Conservation (phyloP, 2,888 invertebrate genomes). For the Caenorhabditis becei region DNA sequence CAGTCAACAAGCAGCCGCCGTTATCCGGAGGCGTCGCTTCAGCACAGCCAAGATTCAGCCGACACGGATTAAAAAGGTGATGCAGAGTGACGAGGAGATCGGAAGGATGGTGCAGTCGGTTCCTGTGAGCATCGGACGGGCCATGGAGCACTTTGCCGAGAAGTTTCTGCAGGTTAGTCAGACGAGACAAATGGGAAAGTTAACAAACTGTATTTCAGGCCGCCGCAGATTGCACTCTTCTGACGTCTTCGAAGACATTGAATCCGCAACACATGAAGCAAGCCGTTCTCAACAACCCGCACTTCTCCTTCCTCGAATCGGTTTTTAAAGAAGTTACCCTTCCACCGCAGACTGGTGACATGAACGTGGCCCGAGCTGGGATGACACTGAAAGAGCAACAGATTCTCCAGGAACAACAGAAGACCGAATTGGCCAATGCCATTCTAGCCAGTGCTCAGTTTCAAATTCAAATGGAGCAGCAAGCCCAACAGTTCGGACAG, state of each 20-base stretch:
- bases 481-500: slow-evolving; percentile 4
- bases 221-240: slow-evolving; percentile 62
- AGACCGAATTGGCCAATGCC: slow-evolving; percentile 33
- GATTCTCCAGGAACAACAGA: slow-evolving; percentile 50
- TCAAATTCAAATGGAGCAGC: slow-evolving; percentile 37
- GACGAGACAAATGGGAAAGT: too few relatives aligned
- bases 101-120: slow-evolving; percentile 99
- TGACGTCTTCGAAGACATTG: slow-evolving; percentile 72
- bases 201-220: slow-evolving; percentile 43
- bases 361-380: slow-evolving; percentile 16
- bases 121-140: slow-evolving; percentile 90
- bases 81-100: slow-evolving; percentile 99
- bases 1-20: slow-evolving; percentile 34
- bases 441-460: slow-evolving; percentile 47
- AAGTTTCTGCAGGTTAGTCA: slow-evolving; percentile 73
- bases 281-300: slow-evolving; percentile 74
- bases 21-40: slow-evolving; percentile 77
- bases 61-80: slow-evolving; percentile 96
- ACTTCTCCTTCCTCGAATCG: slow-evolving; percentile 76
- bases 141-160: slow-evolving; percentile 81
- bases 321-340: slow-evolving; percentile 71
- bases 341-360: slow-evolving; percentile 38
- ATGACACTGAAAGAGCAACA: slow-evolving; percentile 51
- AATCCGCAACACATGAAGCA: slow-evolving; percentile 78
- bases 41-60: slow-evolving; percentile 81